A percentile compares a stretch with the other conserved stretches of the same genome.
Conservation (phyloP, 1,140 invertebrate species). For the Neomicropteryx cornuta region DNA sequence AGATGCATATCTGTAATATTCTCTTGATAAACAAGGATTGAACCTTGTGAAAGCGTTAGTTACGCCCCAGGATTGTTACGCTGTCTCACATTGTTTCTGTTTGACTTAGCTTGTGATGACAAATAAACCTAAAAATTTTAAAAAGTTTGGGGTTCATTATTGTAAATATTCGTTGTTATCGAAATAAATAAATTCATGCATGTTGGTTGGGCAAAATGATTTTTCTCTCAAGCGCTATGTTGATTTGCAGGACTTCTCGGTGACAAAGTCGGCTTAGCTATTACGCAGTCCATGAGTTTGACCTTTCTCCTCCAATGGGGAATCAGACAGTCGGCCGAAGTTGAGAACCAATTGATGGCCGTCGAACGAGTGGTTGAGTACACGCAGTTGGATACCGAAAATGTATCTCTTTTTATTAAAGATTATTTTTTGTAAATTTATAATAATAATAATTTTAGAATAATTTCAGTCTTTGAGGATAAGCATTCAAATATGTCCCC, state of each 20-base stretch:
- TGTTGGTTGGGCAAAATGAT: too few species aligned
- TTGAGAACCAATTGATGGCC: slow-evolving; percentile 69
- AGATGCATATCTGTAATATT: too few species aligned
- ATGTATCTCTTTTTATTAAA: slow-evolving; percentile 53
- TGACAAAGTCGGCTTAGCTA: slow-evolving; percentile 66
- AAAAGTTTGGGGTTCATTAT: too few species aligned
- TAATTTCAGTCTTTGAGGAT: slow-evolving; percentile 5
- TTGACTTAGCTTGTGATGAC: too few species aligned
- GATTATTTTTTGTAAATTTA: slow-evolving; percentile 30
- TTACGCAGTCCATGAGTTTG: slow-evolving; percentile 71
- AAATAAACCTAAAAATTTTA: too few species aligned
- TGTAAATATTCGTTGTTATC: too few species aligned
- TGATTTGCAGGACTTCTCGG: slow-evolving; percentile 25
- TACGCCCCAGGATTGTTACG: too few species aligned
- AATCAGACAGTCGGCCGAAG: slow-evolving; percentile 68
- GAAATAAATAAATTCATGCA: too few species aligned
- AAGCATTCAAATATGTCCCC: background rate
- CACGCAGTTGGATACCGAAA: slow-evolving; percentile 45
- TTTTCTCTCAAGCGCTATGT: too few species aligned
- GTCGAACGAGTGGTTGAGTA: slow-evolving; percentile 73
- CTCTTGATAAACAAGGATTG: too few species aligned
- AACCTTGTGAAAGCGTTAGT: too few species aligned
- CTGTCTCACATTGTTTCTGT: too few species aligned
- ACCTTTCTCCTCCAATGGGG: slow-evolving; percentile 78
- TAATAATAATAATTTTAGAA: slow-evolving; percentile 23